Conservation (phyloP, 2,797 vertebrate species). For the Chelmon rostratus region DNA sequence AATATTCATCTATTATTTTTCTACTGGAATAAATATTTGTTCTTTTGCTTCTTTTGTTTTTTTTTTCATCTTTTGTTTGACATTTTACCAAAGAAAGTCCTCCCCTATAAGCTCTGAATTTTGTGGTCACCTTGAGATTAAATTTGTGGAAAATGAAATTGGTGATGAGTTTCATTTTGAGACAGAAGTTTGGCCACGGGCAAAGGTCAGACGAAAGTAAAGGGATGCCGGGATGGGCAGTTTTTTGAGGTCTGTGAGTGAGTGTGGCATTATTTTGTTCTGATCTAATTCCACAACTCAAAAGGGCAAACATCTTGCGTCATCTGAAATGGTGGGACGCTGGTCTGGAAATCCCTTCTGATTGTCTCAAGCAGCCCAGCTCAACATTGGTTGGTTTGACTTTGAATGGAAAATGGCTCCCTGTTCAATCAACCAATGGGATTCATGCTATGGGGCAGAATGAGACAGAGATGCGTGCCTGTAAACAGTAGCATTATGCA, state of each 20-base stretch:
- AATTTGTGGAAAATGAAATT: slow-evolving; percentile 40
- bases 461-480: slow-evolving; percentile 75
- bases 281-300: slow-evolving; percentile 16
- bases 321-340: slow-evolving; percentile 29
- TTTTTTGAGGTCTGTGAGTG: slow-evolving; percentile 29
- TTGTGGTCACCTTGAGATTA: slow-evolving; percentile 58
- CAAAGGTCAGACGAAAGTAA: neutral
- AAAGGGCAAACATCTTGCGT: slow-evolving; percentile 12
- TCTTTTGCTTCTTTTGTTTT: slow-evolving; percentile 47
- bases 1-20: slow-evolving; percentile 71
- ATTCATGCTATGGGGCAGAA: slow-evolving; percentile 70
- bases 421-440: slow-evolving; percentile 67
- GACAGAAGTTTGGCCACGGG: slow-evolving; percentile 45
- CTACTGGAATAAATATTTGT: slow-evolving; percentile 71
- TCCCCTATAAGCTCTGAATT: slow-evolving; percentile 26
- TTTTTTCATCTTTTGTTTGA: slow-evolving; percentile 33
- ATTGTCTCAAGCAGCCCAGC: slow-evolving; percentile 83
- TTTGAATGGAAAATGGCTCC: slow-evolving; percentile 72
- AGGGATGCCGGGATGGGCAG: slow-evolving; percentile 9
- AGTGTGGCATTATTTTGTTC: slow-evolving; percentile 12
- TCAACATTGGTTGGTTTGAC: slow-evolving; percentile 67
- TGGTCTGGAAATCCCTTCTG: slow-evolving; percentile 77
- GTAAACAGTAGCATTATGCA: slow-evolving; percentile 72
- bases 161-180: slow-evolving; percentile 46
- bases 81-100: slow-evolving; percentile 61